phyloP scores from a whole-genome alignment of 2,797 vertebrate species.

The Hafferia zeledoni region DNA sequence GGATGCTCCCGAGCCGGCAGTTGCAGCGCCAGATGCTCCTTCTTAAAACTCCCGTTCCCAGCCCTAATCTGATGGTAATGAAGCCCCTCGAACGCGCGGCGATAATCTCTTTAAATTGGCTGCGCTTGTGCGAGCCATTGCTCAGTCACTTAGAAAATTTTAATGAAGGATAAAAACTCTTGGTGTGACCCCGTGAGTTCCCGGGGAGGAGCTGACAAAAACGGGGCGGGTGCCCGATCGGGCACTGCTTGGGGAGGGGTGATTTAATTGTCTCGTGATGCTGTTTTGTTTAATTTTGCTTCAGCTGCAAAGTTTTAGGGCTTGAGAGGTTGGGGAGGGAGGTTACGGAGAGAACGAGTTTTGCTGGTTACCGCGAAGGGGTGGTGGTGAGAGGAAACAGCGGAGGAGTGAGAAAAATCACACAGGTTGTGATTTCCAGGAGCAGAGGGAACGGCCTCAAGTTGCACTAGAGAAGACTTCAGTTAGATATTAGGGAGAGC shows the following conservation, averaged over 20 bases:
- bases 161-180: background rate
- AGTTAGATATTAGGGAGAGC: background rate
- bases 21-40: background rate
- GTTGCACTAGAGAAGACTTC: background rate
- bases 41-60: background rate
- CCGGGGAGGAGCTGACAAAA: background rate
- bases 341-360: rapidly evolving
- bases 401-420: background rate
- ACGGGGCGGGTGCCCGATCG: rapidly evolving
- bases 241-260: rapidly evolving
- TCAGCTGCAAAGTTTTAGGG: background rate
- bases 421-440: background rate
- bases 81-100: background rate
- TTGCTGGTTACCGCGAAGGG: rapidly evolving
- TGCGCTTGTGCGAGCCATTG: background rate
- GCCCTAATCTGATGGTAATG: background rate
- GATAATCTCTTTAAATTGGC: background rate
- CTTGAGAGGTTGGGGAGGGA: background rate
- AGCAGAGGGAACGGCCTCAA: background rate
- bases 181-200: background rate
- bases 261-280: rapidly evolving
- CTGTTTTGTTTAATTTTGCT: background rate
- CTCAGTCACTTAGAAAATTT: background rate
- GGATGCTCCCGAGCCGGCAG: background rate
- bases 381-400: background rate